Evolutionary conservation across 1,140 invertebrate species (phyloP).

Genomic region (Cyclina sinensis): DNA sequence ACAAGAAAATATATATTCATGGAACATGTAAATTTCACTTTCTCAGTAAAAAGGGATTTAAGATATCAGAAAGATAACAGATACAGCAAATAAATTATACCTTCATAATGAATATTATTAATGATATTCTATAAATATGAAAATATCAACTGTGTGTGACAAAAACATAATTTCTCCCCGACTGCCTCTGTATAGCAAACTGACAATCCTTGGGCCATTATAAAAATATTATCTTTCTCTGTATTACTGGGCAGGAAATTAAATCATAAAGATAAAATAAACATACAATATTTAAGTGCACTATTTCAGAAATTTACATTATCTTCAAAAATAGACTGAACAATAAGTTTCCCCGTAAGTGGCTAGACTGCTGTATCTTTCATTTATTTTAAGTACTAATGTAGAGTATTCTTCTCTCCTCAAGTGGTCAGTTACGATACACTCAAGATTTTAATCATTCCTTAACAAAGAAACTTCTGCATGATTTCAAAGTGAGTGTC

Average conservation of each 20-base stretch:
- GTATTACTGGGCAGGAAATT: slow-evolving; percentile 19
- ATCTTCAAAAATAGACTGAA: not conserved
- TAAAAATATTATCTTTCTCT: slow-evolving; percentile 19
- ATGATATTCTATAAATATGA: not conserved
- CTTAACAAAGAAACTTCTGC: not conserved
- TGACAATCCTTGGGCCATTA: not conserved
- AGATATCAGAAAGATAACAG: not conserved
- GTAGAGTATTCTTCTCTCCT: not conserved
- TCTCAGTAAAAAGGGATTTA: not conserved
- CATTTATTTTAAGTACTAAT: not conserved
- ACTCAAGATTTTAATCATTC: not conserved
- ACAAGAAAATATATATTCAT: not conserved
- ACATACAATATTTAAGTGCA: slow-evolving; percentile 12
- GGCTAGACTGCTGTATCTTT: not conserved
- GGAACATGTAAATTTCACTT: not conserved
- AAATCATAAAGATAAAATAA: slow-evolving; percentile 21
- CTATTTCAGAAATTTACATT: not conserved
- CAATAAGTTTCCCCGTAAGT: not conserved
- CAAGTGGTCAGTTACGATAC: not conserved
- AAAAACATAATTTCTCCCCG: slow-evolving; percentile 3
- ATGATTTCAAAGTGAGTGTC: not conserved
- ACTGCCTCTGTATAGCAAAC: slow-evolving; percentile 2
- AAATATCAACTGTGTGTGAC: not conserved
- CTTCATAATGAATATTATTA: not conserved
- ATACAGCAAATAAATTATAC: not conserved